Evolutionary conservation across 2,113 vertebrate genomes (phyloP), one percentile per base, ranked within the genome.

Genomic region (Anseranas semipalmata): DNA sequence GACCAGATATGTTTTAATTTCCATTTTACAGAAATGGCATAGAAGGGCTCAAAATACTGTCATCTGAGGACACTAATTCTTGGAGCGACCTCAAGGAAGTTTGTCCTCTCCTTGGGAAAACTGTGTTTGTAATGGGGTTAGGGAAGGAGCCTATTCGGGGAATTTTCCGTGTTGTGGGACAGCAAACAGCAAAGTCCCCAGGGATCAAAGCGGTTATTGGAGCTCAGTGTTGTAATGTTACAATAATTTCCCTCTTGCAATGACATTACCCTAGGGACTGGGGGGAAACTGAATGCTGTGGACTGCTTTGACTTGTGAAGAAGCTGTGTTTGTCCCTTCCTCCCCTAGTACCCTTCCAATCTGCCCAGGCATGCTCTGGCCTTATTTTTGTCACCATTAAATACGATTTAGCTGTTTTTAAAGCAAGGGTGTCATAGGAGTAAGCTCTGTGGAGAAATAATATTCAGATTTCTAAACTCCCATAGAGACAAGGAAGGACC

Each of bases 241-340:
- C 21, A 71, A 39, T 82, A 70, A 91, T 96, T 95, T 95, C 41
- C 53, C 50, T 89, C 71, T 76, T 87, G 58, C 53, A 80, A 24
- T 76, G 53, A 55, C 33, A 58, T 62, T 77, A 76, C 33, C 45
- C 58, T 76, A 65, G 67, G 67, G n/a, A 73, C 7, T 65, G 52
- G 17, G 72, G 15, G 24, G n/a, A 72, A 89, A 63, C 48, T 4
- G 39, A 79, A 27, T 75, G 50, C 30, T 72, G 25, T 0, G 6
- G 39, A 27, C 43, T n/a, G 39, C 78, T 91, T 59, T 66, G 70
- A 70, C 35, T 92, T n/a, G 68, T 0, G 15, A 81, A 87, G 66
- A 81, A 89, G 45, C 24, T 48, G 15, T 35, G 6, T 66, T 52
- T 66, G 70, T 87, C 53, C 72, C 50, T 89, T 62, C 60, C 45